A percentile compares a stretch with the other conserved stretches of the same genome.
phyloP scores from a whole-genome alignment of 2,888 invertebrate species.

The Ectobius pallidus region DNA sequence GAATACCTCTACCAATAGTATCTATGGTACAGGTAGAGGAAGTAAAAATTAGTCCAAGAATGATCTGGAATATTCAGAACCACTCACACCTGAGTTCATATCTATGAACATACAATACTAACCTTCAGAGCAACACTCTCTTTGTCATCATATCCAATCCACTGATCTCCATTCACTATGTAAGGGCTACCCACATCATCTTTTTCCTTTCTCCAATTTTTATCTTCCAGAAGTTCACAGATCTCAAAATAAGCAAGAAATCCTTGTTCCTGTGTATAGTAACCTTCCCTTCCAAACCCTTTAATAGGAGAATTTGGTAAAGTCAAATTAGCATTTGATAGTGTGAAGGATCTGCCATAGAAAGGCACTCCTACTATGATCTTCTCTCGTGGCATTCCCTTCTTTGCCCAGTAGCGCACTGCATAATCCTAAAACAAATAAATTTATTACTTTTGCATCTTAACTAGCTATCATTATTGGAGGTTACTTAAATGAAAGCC shows the following conservation, averaged over 20 bases:
- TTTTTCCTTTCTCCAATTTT: constrained; percentile 60
- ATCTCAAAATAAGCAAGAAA: constrained; percentile 77
- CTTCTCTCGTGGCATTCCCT: constrained; percentile 80
- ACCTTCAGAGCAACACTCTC: constrained; percentile 71
- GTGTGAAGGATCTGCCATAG: constrained; percentile 76
- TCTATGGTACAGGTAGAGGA: too few relatives aligned
- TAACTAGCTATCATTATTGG: too few relatives aligned
- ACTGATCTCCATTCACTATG: constrained; percentile 71
- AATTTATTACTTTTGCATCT: too few relatives aligned
- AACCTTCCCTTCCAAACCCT: constrained; percentile 69
- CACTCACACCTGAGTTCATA: too few relatives aligned
- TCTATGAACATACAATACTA: not conserved
- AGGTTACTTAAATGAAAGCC: too few relatives aligned
- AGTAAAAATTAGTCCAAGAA: too few relatives aligned
- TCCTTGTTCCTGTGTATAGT: constrained; percentile 71
- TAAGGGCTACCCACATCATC: constrained; percentile 72
- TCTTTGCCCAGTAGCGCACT: constrained; percentile 78
- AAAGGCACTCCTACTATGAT: constrained; percentile 86
- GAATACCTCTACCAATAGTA: too few relatives aligned
- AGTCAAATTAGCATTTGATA: constrained; percentile 52
- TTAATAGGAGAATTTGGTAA: not conserved
- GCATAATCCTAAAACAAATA: constrained; percentile 70
- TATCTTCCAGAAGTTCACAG: constrained; percentile 55
- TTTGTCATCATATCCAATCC: constrained; percentile 80
- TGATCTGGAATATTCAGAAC: too few relatives aligned